Conservation (phyloP, 2,113 vertebrate species). For the Albula glossodonta region DNA sequence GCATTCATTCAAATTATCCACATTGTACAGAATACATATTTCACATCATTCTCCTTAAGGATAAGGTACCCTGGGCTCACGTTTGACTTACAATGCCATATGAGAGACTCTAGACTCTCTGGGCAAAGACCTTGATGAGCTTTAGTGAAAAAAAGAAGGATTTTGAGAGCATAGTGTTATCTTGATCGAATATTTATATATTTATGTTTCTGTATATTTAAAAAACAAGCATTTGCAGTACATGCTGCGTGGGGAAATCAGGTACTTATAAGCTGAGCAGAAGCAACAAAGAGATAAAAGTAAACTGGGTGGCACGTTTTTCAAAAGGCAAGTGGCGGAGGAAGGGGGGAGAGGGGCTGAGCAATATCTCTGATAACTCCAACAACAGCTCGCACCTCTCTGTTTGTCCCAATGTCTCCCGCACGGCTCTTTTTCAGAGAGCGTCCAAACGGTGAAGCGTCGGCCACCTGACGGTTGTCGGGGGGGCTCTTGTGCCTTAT, state of each 20-base stretch:
- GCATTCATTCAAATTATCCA: neutral
- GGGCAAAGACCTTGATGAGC: neutral
- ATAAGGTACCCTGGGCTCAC: neutral
- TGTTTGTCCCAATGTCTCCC: constrained; percentile 14
- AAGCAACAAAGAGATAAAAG: constrained; percentile 13
- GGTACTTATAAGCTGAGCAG: neutral
- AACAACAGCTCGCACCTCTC: too few species aligned
- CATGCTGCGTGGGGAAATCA: neutral
- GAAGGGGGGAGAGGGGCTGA: neutral
- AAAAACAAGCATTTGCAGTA: neutral
- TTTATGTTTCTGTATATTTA: neutral
- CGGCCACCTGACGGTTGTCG: constrained; percentile 6
- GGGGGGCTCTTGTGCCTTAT: constrained; percentile 6
- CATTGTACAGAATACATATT: neutral
- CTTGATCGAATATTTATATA: neutral
- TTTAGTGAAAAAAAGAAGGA: neutral
- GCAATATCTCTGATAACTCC: constrained; percentile 8
- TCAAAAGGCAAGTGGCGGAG: neutral
- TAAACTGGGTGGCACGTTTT: neutral
- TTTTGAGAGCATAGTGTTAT: neutral
- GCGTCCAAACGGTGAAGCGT: constrained; percentile 5
- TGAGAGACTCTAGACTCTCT: neutral
- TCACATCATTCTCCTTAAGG: too few species aligned
- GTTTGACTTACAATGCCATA: neutral
- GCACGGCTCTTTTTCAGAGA: constrained; percentile 20